These are phyloP conservation scores for Daphoenositta chrysoptera DNA, from an alignment of 2,113 vertebrate species.

Conservation along the genomic window DNA sequence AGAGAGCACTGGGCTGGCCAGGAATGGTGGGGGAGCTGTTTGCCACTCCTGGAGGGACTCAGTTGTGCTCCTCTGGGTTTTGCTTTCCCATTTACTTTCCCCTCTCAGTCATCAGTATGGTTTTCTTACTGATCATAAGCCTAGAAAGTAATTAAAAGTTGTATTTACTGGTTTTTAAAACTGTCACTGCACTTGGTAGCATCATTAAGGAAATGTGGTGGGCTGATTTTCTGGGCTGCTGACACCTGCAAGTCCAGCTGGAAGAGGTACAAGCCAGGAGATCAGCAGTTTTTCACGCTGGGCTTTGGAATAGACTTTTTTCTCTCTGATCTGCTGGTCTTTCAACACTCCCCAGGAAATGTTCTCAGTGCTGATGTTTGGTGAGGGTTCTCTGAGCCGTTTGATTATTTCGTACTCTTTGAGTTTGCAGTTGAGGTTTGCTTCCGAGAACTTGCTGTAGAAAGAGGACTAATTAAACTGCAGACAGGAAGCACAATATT, in stretches of 20 bases:
- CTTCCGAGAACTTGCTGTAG: background rate
- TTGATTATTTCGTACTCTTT: background rate
- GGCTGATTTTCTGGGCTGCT: background rate
- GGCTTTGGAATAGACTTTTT: background rate
- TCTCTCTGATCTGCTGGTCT: background rate
- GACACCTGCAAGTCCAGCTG: background rate
- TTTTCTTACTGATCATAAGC: background rate
- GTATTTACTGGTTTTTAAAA: background rate
- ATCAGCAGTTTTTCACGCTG: background rate
- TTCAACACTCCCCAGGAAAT: background rate
- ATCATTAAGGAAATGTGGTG: accelerated
- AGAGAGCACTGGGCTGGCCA: background rate
- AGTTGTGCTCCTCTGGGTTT: accelerated
- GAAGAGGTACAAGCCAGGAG: accelerated
- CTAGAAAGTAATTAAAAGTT: background rate
- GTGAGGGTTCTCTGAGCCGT: background rate
- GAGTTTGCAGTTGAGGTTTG: background rate
- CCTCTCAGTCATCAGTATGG: background rate
- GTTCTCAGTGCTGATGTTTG: background rate
- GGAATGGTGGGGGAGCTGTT: background rate
- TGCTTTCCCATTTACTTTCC: background rate
- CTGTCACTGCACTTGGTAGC: too few species aligned
- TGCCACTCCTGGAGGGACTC: background rate
- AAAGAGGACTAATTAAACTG: background rate
- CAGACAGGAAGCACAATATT: background rate